Conservation (phyloP, 2,797 vertebrate species). For the Artibeus jamaicensis region DNA sequence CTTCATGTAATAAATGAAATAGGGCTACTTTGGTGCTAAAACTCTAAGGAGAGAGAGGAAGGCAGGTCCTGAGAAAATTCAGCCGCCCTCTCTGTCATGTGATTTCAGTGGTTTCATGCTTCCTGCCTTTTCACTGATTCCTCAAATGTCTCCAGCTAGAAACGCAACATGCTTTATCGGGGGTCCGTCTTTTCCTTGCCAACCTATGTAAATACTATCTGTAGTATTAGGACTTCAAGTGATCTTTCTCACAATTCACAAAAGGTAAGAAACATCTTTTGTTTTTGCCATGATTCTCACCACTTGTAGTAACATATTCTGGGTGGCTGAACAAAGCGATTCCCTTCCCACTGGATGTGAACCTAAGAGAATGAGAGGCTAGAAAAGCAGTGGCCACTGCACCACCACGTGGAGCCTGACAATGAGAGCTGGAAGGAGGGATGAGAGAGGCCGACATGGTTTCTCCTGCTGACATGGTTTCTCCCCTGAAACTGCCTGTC, state of each 20-base stretch:
- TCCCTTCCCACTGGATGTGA: neutral
- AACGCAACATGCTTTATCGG: neutral
- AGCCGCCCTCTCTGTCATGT: neutral
- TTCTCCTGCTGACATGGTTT: too few relatives aligned
- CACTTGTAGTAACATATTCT: neutral
- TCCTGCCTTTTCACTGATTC: neutral
- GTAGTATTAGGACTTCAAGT: neutral
- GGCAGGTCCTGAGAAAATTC: neutral
- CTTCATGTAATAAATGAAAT: neutral
- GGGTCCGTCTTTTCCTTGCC: neutral
- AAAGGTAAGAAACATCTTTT: neutral
- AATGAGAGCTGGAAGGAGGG: neutral
- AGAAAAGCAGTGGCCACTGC: neutral
- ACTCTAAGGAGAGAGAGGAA: neutral
- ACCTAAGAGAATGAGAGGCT: neutral
- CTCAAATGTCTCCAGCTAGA: neutral
- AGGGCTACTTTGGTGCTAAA: neutral
- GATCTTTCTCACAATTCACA: neutral
- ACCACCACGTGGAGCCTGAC: neutral
- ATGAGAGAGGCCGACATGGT: neutral
- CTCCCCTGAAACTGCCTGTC: neutral
- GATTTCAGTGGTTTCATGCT: neutral
- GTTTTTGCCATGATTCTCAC: neutral
- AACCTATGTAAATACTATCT: neutral
- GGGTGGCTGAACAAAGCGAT: neutral